These are phyloP conservation scores for Tenthredo livida DNA, from an alignment of 2,888 invertebrate genomes.

Conservation along the genomic window DNA sequence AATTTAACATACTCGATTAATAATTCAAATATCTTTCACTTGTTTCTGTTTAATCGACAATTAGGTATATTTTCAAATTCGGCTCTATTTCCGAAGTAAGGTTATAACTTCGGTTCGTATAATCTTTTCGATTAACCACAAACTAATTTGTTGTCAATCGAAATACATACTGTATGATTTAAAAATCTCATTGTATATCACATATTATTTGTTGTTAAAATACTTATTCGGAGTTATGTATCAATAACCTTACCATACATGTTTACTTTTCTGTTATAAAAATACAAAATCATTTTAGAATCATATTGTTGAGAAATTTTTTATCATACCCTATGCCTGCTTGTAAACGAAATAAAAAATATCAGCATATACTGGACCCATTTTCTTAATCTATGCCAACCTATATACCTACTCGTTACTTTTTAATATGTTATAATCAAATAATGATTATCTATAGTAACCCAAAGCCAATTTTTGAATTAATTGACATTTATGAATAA, in stretches of 20 bases:
- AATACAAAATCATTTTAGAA: background rate
- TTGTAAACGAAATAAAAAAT: background rate
- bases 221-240: background rate
- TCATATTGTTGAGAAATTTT: background rate
- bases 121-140: background rate
- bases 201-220: background rate
- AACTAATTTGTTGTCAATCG: background rate
- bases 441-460: background rate
- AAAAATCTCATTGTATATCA: background rate
- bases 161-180: background rate
- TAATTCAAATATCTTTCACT: background rate
- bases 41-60: background rate
- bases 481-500: background rate
- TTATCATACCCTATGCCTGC: background rate
- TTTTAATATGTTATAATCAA: background rate
- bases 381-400: background rate
- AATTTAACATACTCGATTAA: background rate
- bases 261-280: background rate
- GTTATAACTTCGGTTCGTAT: background rate
- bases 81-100: background rate
- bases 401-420: background rate
- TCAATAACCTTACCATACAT: background rate
- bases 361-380: background rate
- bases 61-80: background rate
- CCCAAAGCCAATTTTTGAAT: background rate